phyloP scores from a whole-genome alignment of 2,113 vertebrate species.

The Gorilla gorilla region DNA sequence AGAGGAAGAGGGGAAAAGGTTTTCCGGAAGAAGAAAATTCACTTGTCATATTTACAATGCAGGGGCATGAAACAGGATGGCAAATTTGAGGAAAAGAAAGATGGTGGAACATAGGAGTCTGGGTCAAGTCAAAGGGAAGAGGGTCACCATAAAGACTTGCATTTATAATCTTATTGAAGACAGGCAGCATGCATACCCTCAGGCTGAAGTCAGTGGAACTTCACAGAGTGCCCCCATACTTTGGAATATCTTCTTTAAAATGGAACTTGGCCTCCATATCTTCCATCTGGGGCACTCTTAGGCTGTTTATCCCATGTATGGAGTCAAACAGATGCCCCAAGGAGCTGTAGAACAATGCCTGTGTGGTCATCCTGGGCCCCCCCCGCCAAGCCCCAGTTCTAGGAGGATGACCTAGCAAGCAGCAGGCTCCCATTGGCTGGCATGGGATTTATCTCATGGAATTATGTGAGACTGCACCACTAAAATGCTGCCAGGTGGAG shows the following conservation, averaged over 20 bases:
- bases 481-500: not conserved
- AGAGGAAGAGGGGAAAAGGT: not conserved
- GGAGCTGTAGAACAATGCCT: not conserved
- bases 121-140: not conserved
- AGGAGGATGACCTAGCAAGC: not conserved
- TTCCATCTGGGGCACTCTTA: not conserved
- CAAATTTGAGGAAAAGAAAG: not conserved
- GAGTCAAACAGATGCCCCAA: not conserved
- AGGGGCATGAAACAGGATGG: no score
- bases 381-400: fast-evolving
- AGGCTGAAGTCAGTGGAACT: no score
- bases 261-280: not conserved
- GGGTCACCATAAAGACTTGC: fast-evolving
- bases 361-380: not conserved
- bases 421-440: not conserved
- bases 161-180: not conserved
- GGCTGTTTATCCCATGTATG: fast-evolving
- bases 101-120: no score
- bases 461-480: not conserved
- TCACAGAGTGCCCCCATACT: not conserved
- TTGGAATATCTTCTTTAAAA: not conserved
- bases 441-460: not conserved
- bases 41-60: not conserved
- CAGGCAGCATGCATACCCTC: not conserved
- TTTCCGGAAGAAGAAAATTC: not conserved